Evolutionary conservation across 2,888 invertebrate species (phyloP).

Genomic region (Zaprionus lineosus): DNA sequence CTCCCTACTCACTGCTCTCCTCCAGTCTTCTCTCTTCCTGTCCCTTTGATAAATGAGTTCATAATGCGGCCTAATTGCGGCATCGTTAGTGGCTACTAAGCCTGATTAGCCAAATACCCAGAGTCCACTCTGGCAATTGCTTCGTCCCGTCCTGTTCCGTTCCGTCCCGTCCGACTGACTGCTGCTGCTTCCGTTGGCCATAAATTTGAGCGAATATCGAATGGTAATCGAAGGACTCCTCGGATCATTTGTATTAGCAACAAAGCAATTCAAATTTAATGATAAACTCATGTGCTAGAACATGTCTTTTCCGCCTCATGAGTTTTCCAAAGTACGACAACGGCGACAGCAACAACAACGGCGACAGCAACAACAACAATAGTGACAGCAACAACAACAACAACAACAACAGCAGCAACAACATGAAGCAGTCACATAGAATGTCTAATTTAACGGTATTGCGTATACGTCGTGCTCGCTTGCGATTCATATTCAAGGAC

Average conservation of each 20-base stretch:
- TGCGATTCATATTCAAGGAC: constrained; percentile 10
- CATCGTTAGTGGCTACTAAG: constrained; percentile 56
- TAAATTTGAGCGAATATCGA: too few relatives aligned
- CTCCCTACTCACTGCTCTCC: constrained; percentile 3
- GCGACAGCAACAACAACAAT: constrained; percentile 52
- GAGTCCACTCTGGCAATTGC: constrained; percentile 10
- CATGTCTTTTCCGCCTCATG: constrained; percentile 67
- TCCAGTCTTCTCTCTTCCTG: neutral
- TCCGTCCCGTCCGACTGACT: too few relatives aligned
- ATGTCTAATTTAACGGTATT: constrained; percentile 63
- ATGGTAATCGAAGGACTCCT: constrained; percentile 19
- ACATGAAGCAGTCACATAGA: constrained; percentile 39
- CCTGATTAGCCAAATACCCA: constrained; percentile 38
- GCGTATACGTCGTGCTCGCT: constrained; percentile 49
- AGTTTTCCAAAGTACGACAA: constrained; percentile 29
- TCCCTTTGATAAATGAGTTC: constrained; percentile 67
- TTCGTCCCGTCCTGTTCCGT: too few relatives aligned
- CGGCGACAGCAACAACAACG: constrained; percentile 16
- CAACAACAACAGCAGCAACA: constrained; percentile 34
- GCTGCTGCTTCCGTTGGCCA: too few relatives aligned
- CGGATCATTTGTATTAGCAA: constrained; percentile 40
- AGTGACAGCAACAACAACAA: constrained; percentile 12
- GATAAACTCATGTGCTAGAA: constrained; percentile 65
- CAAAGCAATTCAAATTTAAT: constrained; percentile 74
- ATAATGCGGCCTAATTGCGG: constrained; percentile 67